Evolutionary conservation across 2,888 invertebrate species (phyloP).

Genomic region (Eupithecia centaureata): DNA sequence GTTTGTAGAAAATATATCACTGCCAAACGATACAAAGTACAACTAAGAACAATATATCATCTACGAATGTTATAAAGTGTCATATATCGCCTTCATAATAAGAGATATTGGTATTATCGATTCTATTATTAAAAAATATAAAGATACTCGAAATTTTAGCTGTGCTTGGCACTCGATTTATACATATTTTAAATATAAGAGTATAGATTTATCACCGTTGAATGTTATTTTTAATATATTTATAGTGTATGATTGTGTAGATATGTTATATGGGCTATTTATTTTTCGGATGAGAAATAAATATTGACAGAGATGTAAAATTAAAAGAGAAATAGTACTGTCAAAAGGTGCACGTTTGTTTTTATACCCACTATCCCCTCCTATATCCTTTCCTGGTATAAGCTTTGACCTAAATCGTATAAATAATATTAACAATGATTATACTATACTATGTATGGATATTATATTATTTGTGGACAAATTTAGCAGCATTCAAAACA

Average conservation of each 20-base stretch:
- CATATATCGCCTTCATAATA: constrained; percentile 54
- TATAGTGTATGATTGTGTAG: constrained; percentile 64
- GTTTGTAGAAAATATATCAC: constrained; percentile 57
- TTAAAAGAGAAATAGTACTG: constrained; percentile 63
- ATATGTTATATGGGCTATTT: constrained; percentile 54
- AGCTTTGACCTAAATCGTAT: constrained; percentile 50
- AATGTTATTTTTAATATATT: constrained; percentile 64
- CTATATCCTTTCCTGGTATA: constrained; percentile 48
- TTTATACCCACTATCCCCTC: constrained; percentile 52
- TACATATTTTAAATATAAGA: constrained; percentile 55
- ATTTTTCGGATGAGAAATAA: constrained; percentile 70
- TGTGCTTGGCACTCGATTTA: constrained; percentile 27
- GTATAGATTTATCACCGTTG: constrained; percentile 57
- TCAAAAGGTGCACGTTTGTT: constrained; percentile 76
- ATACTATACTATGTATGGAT: no score
- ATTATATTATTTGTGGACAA: neutral
- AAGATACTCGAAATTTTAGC: constrained; percentile 27
- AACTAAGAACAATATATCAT: constrained; percentile 56
- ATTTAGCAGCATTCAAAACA: neutral
- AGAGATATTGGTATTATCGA: constrained; percentile 33
- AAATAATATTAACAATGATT: neutral
- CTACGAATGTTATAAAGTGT: constrained; percentile 56
- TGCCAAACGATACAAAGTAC: constrained; percentile 77
- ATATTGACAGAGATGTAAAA: constrained; percentile 61
- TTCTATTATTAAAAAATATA: constrained; percentile 36